Base-by-base conservation (phyloP, 2,797 vertebrate genomes). In the Chelon labrosus region DNA sequence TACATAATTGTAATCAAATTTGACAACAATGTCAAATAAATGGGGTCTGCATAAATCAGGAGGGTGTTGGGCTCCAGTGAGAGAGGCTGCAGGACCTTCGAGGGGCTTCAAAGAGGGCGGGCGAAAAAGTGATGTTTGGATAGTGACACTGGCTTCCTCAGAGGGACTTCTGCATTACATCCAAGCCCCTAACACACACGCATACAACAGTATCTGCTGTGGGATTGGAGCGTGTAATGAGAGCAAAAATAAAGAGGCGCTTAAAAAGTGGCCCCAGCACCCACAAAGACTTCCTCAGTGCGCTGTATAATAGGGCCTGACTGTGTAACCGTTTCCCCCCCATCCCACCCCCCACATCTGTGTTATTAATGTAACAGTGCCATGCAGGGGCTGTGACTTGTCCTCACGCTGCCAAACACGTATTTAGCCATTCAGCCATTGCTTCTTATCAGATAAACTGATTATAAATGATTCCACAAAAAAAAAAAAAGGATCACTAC, bases 321-420 rank as follows among this genome's bases (percentile, higher is more conserved):
- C 87, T 76, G 89, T 92, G 91, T 83, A 91, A 93, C 44, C 92
- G 2, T 35, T 8, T 94, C 91, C 88, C 85, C 91, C 90, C 91
- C 31, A 58, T 61, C 65, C 75, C 78, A 75, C 66, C 80, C 39
- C 93, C 89, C 86, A 80, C 89, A 92, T 94, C 94, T 93, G 92
- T 93, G 94, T 95, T 96, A 96, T 95, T 95, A 95, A 96, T 95
- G 92, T 93, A 94, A 95, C 91, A 90, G 83, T 93, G 92, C 89
- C 90, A 89, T 89, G 85, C 87, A 88, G 92, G 91, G 90, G 83
- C 88, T 89, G 91, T 89, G 91, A 93, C 93, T 74, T 65, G 85
- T 88, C 90, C 84, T 86, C 68, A 91, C 80, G 78, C 92, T 93
- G 91, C 86, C 93, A 95, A 95, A 93, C 93, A 94, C 91, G 94